These are phyloP conservation scores for Pemphredon lugubris DNA, from an alignment of 2,888 invertebrate species.

Conservation along the genomic window DNA sequence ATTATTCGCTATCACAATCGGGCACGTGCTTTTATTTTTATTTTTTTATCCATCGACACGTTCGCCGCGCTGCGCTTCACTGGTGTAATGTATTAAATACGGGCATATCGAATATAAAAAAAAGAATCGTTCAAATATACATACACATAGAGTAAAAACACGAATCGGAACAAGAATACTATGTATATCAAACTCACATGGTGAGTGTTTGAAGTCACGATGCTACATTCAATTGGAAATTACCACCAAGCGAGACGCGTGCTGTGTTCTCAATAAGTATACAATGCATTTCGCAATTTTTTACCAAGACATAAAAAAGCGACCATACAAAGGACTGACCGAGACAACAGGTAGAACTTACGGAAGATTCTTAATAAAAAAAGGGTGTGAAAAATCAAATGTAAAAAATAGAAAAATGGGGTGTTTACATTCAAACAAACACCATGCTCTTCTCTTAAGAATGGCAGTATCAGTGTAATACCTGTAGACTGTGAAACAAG, in stretches of 20 bases:
- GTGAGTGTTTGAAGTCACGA: conserved; percentile 48
- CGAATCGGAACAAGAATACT: conserved; percentile 45
- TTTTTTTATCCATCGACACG: no score
- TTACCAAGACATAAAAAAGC: no score
- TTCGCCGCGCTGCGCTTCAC: conserved; percentile 3
- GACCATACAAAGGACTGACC: no score
- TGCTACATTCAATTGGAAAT: neutral
- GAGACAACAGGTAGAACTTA: no score
- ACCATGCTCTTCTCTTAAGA: conserved; percentile 55
- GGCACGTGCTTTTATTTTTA: conserved; percentile 4
- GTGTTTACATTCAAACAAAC: conserved; percentile 56
- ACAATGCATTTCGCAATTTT: neutral
- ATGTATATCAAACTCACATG: conserved; percentile 49
- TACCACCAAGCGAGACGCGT: neutral
- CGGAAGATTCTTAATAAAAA: no score
- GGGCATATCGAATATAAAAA: conserved; percentile 36
- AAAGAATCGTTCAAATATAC: conserved; percentile 43
- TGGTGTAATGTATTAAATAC: conserved; percentile 5
- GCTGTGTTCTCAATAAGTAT: neutral
- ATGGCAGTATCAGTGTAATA: conserved; percentile 67
- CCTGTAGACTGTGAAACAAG: conserved; percentile 50
- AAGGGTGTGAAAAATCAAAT: conserved; percentile 13
- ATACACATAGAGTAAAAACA: conserved; percentile 54
- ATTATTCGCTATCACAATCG: conserved; percentile 23
- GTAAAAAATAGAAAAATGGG: conserved; percentile 42